phyloP scores from a whole-genome alignment of 1,140 invertebrate species.

The Littorina saxatilis region DNA sequence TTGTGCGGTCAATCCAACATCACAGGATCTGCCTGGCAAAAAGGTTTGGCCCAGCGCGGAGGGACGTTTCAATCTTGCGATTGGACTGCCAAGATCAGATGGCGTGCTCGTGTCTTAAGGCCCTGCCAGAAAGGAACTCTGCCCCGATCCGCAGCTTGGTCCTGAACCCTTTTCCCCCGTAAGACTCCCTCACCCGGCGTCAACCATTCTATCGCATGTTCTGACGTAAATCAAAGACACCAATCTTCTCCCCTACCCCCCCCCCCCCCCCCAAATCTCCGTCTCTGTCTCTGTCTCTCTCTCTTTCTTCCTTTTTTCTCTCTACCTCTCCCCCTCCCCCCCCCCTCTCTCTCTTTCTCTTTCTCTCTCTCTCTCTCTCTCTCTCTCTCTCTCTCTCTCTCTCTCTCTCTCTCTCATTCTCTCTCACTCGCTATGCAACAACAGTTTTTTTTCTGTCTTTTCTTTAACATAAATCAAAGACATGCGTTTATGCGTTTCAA shows the following conservation, averaged over 20 bases:
- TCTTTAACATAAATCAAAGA: no score
- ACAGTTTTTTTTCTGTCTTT: no score
- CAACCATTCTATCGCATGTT: neutral
- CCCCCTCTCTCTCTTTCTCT: slow-evolving; percentile 18
- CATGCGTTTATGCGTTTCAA: no score
- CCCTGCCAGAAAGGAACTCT: no score
- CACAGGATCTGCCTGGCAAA: neutral
- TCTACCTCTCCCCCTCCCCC: neutral
- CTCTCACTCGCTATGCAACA: no score
- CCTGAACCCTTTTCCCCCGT: neutral
- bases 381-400: neutral
- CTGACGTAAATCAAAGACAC: neutral
- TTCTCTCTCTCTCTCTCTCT: neutral
- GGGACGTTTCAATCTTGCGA: slow-evolving; percentile 18
- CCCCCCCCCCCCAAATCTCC: neutral
- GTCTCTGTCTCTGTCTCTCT: neutral
- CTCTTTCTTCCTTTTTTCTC: neutral
- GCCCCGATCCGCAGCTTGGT: neutral
- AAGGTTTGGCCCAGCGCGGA: neutral
- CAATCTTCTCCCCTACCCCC: neutral
- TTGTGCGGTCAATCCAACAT: slow-evolving; percentile 11
- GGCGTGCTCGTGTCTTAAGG: neutral
- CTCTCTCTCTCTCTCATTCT: neutral
- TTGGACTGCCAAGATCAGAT: slow-evolving; percentile 33
- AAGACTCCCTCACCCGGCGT: neutral